Evolutionary conservation across 2,797 vertebrate genomes (phyloP).

Genomic region (Notolepis coatsorum): DNA sequence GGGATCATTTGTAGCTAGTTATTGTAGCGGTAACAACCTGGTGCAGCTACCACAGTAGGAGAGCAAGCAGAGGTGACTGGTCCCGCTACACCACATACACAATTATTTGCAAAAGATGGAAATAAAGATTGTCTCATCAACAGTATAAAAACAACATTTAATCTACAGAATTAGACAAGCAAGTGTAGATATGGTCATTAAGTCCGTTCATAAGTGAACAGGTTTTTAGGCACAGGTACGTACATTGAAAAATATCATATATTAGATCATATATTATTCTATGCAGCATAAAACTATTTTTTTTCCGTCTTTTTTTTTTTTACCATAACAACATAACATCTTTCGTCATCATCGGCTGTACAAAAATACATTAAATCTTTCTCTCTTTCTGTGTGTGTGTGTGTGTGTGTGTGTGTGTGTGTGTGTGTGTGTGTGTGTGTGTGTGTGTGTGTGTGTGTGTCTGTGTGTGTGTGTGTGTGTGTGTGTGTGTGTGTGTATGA

Average conservation of each 20-base stretch:
- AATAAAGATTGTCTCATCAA: neutral
- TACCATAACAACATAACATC: slow-evolving; percentile 58
- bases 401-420: neutral
- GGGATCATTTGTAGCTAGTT: too few species aligned
- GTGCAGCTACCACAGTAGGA: too few species aligned
- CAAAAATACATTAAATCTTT: slow-evolving; percentile 77
- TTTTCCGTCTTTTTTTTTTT: too few species aligned
- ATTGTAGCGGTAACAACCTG: too few species aligned
- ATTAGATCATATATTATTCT: slow-evolving; percentile 77
- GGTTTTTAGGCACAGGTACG: slow-evolving; percentile 72
- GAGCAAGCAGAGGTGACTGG: too few species aligned
- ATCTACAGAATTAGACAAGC: slow-evolving; percentile 71
- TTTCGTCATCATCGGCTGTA: slow-evolving; percentile 72
- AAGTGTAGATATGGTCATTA: slow-evolving; percentile 67
- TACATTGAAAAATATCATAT: slow-evolving; percentile 78
- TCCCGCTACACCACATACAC: neutral
- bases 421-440: neutral
- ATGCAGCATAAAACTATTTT: slow-evolving; percentile 73
- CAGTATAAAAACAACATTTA: slow-evolving; percentile 78
- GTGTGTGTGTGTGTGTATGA: neutral
- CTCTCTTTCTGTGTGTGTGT: slow-evolving; percentile 42
- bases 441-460: neutral
- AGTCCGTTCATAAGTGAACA: slow-evolving; percentile 55
- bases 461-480: neutral
- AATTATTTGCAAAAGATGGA: neutral